These are phyloP conservation scores for Serrognathus titanus DNA, from an alignment of 2,888 invertebrate genomes.

Conservation along the genomic window DNA sequence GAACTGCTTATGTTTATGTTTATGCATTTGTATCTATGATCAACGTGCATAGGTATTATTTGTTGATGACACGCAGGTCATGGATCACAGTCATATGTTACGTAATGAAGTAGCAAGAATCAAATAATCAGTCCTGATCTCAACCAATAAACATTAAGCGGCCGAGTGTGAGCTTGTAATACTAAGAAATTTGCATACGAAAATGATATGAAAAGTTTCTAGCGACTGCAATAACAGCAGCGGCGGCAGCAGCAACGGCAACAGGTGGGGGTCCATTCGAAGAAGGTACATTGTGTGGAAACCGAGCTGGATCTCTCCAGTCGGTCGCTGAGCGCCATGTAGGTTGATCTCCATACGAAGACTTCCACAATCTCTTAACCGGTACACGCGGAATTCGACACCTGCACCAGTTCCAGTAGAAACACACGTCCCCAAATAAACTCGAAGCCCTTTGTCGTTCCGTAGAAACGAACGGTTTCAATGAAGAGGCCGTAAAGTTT, in stretches of 20 bases:
- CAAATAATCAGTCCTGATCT: too few relatives aligned
- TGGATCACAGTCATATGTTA: too few relatives aligned
- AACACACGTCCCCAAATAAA: neutral
- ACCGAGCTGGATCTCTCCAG: conserved; percentile 22
- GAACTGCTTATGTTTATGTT: too few relatives aligned
- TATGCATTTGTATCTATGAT: too few relatives aligned
- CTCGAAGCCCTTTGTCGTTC: neutral
- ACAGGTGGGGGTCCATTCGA: conserved; percentile 19
- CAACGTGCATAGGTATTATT: too few relatives aligned
- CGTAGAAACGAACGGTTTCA: too few relatives aligned
- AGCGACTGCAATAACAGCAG: conserved; percentile 17
- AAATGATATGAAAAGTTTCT: conserved; percentile 15
- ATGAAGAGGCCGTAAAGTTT: neutral
- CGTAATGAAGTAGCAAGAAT: too few relatives aligned
- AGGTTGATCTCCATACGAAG: conserved; percentile 6
- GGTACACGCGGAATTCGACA: conserved; percentile 2
- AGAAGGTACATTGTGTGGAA: conserved; percentile 24
- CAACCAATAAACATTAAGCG: too few relatives aligned
- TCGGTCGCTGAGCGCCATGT: conserved; percentile 18
- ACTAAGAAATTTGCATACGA: conserved; percentile 7
- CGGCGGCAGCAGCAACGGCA: conserved; percentile 18
- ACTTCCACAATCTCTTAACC: neutral
- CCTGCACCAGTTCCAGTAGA: conserved; percentile 1
- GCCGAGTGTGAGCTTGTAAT: too few relatives aligned
- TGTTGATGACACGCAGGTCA: too few relatives aligned